Evolutionary conservation across 1,140 invertebrate genomes (phyloP).

Genomic region (Megalopta genalis): DNA sequence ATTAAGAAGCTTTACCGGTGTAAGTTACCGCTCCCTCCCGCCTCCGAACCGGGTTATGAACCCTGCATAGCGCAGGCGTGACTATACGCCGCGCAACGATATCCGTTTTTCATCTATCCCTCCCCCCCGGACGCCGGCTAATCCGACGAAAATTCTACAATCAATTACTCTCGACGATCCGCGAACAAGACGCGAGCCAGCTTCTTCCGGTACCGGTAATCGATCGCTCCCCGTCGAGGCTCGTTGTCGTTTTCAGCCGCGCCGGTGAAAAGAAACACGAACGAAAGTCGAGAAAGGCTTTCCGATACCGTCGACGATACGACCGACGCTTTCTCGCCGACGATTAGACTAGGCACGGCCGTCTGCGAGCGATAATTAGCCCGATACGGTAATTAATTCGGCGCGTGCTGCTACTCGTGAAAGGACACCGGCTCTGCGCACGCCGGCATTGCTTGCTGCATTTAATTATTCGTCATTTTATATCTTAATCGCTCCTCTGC

Average conservation of each 20-base stretch:
- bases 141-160: not conserved
- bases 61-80: not conserved
- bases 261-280: not conserved
- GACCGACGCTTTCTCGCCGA: conserved; percentile 36
- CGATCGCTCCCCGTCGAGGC: no score
- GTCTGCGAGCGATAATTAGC: conserved; percentile 32
- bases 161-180: not conserved
- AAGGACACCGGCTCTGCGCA: not conserved
- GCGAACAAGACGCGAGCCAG: not conserved
- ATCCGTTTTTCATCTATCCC: conserved; percentile 1
- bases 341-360: conserved; percentile 12
- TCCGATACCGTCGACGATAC: conserved; percentile 7
- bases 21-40: not conserved
- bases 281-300: not conserved
- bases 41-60: conserved; percentile 4
- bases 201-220: no score
- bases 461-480: not conserved
- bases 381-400: conserved; percentile 40
- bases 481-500: no score
- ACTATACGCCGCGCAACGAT: conserved; percentile 1
- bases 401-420: conserved; percentile 9
- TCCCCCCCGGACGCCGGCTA: not conserved
- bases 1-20: conserved; percentile 14
- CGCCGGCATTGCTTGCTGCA: not conserved
- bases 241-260: no score